These are phyloP conservation scores for Calameuta filiformis DNA, from an alignment of 2,888 invertebrate genomes.

Conservation along the genomic window DNA sequence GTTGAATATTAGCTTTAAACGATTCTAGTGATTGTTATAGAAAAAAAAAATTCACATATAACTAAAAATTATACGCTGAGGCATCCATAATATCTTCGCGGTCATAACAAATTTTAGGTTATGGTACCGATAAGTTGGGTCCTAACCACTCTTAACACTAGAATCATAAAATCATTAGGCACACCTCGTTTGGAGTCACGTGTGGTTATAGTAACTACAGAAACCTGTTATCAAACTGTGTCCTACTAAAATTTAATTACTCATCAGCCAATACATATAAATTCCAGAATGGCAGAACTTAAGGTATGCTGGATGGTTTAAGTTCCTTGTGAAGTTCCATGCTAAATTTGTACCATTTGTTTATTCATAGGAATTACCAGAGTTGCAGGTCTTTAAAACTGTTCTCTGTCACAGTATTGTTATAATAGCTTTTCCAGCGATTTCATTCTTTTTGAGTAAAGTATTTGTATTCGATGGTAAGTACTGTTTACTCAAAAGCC, in stretches of 20 bases:
- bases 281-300: background rate
- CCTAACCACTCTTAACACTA: background rate
- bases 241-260: background rate
- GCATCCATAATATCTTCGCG: background rate
- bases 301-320: background rate
- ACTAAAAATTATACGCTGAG: too few species aligned
- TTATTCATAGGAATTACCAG: conserved; percentile 73
- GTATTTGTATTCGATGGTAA: conserved; percentile 77
- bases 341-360: conserved; percentile 9
- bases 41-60: background rate
- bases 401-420: conserved; percentile 81
- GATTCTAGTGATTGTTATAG: background rate
- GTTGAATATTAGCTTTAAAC: background rate
- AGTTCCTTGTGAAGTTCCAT: background rate
- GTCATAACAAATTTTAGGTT: background rate
- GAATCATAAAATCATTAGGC: background rate
- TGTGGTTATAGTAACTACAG: background rate
- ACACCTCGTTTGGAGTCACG: background rate
- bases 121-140: background rate
- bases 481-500: conserved; percentile 55
- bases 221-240: background rate
- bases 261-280: background rate
- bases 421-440: conserved; percentile 80
- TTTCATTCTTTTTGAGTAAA: conserved; percentile 80
- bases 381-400: conserved; percentile 79